Base-by-base conservation (phyloP, 1,140 invertebrate genomes). In the Drosophila seguyi region DNA sequence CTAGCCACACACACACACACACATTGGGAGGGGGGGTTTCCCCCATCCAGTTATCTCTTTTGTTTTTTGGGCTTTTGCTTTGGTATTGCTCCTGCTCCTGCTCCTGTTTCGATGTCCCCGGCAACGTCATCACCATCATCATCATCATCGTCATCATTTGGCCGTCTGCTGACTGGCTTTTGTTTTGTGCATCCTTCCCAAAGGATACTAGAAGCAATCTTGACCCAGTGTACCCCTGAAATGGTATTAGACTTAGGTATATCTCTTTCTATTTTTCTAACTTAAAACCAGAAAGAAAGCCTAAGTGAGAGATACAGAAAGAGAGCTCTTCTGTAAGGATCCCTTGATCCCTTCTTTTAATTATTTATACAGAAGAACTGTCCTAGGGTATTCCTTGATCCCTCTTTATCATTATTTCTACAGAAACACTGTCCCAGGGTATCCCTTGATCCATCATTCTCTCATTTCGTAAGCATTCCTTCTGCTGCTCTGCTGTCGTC, bases 51-150 rank as follows among this genome's bases (percentile, higher is more conserved):
- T 68, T 87, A 79, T 87, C 79, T 86, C 66, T 79, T 88, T 87
- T 88, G 84, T 88, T 88, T 79, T 88, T 83, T 75, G 52, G 58
- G 62, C 75, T 78, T 77, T 67, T 77, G 62, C 63, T 53, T 38
- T 50, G 48, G 39, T 50, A 25, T 74, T 42, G 8, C 10, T 6
- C 11, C 18, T 44, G 11, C 41, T 20, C n/a, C 41, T 20, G 11
- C 41, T 20, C 18, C 41, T 20, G 8, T 18, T 20, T 18, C n/a
- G 39, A 42, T 42, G 20, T 22, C 22, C 29, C 62, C 14, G 14
- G n/a, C 48, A 50, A 38, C 60, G 72, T 71, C 65, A 66, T 62
- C 73, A 61, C 45, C 31, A 74, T 61, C 75, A 73, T 34, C 44
- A 76, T 66, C 61, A 67, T 61, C 59, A 71, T 66, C 48, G 61